Base-by-base conservation (phyloP, 1,140 invertebrate species). In the Scaptomyza graminum region DNA sequence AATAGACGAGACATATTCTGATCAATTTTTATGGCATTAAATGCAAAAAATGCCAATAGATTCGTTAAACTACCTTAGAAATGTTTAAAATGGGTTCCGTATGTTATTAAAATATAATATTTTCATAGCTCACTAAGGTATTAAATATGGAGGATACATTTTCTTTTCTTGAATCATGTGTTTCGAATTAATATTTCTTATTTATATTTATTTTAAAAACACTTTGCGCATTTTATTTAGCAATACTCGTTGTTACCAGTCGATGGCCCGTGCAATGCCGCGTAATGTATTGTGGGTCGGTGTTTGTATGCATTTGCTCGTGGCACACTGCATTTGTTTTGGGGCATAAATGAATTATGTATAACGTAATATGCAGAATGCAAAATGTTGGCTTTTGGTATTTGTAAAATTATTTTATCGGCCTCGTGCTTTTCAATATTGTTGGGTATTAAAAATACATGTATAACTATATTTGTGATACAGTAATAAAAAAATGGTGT, bases 351-450 rank as follows among this genome's bases (percentile, higher is more conserved):
- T 82, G 70, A 77, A 82, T 78, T 82, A 83, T 82, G 74, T 79
- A 82, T 82, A 75, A 63, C 74, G 59, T 82, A 74, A 82, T 82
- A 82, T 82, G 57, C 74, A 78, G 79, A 78, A 74, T 74, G 65
- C 76, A 70, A 82, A 82, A 78, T 82, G 79, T 61, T 62, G 79
- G 79, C 71, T 83, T 74, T 82, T 16, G 69, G 74, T 81, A 81
- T 81, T 81, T 81, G 63, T 77, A 68, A 65, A 82, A 77, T 61
- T 81, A 81, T 81, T 81, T 81, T 82, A 70, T 65, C 70, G 69
- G 55, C 74, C 50, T 64, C 61, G 22, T 67, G 37, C 66, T 64
- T 80, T 76, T 70, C 57, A 79, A 79, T 79, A 73, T 74, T 69
- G 52, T 67, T 37, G 44, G 56, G 34, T n/a, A 65, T 65, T 56